Conservation (phyloP, 2,113 vertebrate species). For the Platichthys stellatus region DNA sequence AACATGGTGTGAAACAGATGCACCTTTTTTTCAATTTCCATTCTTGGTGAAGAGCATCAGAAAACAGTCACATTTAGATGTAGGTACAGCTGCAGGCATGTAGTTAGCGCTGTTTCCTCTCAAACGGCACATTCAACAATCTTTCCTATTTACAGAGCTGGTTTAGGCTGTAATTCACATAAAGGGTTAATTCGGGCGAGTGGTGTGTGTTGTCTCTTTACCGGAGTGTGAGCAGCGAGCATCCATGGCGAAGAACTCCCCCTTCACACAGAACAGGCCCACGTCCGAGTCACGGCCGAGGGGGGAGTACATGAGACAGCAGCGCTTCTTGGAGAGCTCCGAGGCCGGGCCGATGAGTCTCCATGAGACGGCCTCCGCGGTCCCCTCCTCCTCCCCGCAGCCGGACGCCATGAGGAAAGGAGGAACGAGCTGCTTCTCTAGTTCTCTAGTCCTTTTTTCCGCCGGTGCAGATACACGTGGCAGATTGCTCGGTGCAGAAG, state of each 20-base stretch:
- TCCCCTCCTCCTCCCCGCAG: constrained; percentile 53
- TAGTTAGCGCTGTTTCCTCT: background rate
- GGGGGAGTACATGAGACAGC: constrained; percentile 76
- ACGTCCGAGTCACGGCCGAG: constrained; percentile 73
- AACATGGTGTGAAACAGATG: background rate
- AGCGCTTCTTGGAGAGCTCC: constrained; percentile 74
- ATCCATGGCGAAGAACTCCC: constrained; percentile 81
- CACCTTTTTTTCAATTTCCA: background rate
- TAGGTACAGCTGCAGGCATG: background rate
- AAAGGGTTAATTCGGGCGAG: background rate
- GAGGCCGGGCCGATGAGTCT: constrained; percentile 72
- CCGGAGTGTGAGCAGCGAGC: constrained; percentile 82
- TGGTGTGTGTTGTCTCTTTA: constrained; percentile 31
- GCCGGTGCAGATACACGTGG: constrained; percentile 20
- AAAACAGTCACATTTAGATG: background rate
- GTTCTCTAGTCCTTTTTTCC: background rate
- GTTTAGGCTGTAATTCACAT: background rate
- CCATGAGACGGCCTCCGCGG: constrained; percentile 65
- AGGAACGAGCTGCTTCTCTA: constrained; percentile 8
- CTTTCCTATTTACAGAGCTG: too few relatives aligned
- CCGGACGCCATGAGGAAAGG: constrained; percentile 70
- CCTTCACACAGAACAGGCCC: constrained; percentile 79
- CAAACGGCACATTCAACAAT: background rate
- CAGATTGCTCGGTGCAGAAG: constrained; percentile 33
- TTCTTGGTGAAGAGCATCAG: background rate